Conservation (phyloP, 2,113 vertebrate species). For the Cisticola juncidis region DNA sequence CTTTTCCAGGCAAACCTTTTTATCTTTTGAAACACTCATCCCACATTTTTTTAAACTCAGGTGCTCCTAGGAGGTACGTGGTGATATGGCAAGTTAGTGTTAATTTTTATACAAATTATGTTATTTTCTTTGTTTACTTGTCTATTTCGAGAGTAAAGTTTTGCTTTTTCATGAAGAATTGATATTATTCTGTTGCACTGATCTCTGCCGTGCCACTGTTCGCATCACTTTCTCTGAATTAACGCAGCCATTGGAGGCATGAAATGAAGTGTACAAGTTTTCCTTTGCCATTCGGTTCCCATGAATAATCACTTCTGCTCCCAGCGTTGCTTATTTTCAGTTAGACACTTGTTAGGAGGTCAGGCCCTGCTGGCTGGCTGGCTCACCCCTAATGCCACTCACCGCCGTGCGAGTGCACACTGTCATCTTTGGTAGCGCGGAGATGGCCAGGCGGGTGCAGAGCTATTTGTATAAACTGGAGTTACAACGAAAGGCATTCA, state of each 20-base stretch:
- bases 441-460: accelerated
- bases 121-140: neutral
- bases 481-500: neutral
- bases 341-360: neutral
- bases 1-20: neutral
- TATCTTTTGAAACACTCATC: neutral
- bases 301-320: neutral
- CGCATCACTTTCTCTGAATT: neutral
- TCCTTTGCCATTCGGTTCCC: neutral
- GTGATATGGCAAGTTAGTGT: neutral
- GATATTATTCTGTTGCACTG: neutral
- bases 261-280: neutral
- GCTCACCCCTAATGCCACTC: neutral
- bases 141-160: neutral
- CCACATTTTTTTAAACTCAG: neutral
- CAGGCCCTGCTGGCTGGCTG: neutral
- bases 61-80: neutral
- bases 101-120: neutral
- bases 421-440: neutral
- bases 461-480: neutral
- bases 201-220: neutral
- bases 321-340: neutral
- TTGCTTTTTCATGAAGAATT: neutral
- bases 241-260: neutral
- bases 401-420: accelerated